Evolutionary conservation across 2,797 vertebrate species (phyloP).

Genomic region (Coccyzus lansbergi): DNA sequence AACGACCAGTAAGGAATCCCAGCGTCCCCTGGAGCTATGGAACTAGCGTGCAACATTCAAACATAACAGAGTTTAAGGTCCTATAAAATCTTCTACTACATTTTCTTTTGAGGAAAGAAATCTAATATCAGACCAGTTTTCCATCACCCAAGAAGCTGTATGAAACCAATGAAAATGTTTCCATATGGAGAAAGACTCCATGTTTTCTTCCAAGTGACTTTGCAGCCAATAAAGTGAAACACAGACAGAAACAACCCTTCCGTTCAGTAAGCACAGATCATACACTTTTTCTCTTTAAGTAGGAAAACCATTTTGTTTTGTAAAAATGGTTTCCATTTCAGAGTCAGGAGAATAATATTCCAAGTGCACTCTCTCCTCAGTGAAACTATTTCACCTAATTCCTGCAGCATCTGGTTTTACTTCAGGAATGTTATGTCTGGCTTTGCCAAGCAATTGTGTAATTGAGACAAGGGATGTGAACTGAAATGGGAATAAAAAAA

Average conservation of each 20-base stretch:
- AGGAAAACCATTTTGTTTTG: background rate
- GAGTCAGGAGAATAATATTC: background rate
- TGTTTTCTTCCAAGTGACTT: background rate
- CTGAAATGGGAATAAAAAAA: background rate
- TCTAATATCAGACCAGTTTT: background rate
- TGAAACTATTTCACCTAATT: background rate
- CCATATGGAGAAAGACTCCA: background rate
- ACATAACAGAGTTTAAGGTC: background rate
- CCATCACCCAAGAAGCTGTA: background rate
- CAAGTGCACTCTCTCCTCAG: background rate
- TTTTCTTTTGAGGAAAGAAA: background rate
- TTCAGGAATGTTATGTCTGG: background rate
- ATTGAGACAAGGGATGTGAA: background rate
- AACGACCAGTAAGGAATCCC: background rate
- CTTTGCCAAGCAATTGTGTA: background rate
- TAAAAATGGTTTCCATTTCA: background rate
- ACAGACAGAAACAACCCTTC: background rate
- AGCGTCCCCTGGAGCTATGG: background rate
- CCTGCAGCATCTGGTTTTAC: background rate
- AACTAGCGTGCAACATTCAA: fast-evolving
- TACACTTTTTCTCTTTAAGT: background rate
- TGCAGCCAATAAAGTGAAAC: background rate
- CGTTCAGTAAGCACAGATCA: background rate
- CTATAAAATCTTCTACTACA: background rate
- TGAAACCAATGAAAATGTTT: background rate